Evolutionary conservation across 1,140 invertebrate genomes (phyloP).

Genomic region (Cydia strobilella): DNA sequence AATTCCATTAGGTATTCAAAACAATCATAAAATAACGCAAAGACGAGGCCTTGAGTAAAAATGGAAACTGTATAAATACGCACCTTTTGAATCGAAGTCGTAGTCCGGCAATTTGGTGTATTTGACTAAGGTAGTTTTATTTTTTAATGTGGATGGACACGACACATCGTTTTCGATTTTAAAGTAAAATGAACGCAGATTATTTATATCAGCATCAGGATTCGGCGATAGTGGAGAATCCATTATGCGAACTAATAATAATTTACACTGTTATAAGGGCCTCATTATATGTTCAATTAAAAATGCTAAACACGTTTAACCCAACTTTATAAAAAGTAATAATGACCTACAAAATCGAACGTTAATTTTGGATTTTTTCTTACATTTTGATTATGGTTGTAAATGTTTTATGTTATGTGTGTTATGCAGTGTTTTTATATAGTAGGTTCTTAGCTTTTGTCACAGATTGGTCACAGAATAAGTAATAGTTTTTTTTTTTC

Average conservation of each 20-base stretch:
- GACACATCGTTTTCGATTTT: conserved; percentile 48
- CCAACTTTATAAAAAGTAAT: conserved; percentile 12
- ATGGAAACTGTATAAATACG: conserved; percentile 27
- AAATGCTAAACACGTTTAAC: neutral
- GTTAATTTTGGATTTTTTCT: conserved; percentile 36
- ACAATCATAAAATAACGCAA: neutral
- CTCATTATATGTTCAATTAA: conserved; percentile 7
- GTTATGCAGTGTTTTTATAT: conserved; percentile 8
- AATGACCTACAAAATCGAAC: neutral
- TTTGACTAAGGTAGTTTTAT: conserved; percentile 61
- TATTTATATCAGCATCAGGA: conserved; percentile 50
- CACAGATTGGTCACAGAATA: no score
- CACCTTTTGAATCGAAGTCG: conserved; percentile 58
- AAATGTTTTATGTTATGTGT: no score
- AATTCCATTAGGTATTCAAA: no score
- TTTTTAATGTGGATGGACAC: conserved; percentile 45
- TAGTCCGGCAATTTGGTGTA: conserved; percentile 66
- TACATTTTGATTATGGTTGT: conserved; percentile 37
- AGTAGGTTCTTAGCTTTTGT: conserved; percentile 2
- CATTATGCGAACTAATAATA: conserved; percentile 45
- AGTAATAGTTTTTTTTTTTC: no score
- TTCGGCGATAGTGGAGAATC: conserved; percentile 61
- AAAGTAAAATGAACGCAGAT: conserved; percentile 51
- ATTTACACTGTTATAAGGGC: neutral
- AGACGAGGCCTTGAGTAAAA: conserved; percentile 11